Conservation (phyloP, 2,797 vertebrate genomes). For the Phaenicophaeus curvirostris region DNA sequence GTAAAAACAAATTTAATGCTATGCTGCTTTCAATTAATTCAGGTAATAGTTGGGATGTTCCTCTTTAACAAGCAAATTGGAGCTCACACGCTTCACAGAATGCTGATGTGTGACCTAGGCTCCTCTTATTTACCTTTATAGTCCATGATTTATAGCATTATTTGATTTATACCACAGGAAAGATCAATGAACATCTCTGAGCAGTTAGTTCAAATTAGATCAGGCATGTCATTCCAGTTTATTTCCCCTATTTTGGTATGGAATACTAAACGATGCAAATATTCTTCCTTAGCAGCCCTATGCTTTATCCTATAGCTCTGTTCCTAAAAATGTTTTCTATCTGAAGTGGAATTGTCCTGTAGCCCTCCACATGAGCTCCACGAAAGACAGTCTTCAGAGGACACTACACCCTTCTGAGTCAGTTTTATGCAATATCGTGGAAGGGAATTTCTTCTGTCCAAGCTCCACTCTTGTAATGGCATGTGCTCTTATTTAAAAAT, state of each 20-base stretch:
- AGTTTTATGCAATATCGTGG: conserved; percentile 9
- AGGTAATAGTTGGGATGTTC: background rate
- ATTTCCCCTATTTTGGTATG: background rate
- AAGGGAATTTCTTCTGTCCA: background rate
- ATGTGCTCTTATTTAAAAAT: conserved; percentile 52
- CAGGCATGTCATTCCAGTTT: background rate
- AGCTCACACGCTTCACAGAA: background rate
- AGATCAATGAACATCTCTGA: background rate
- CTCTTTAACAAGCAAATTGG: background rate
- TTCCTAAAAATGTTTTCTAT: background rate
- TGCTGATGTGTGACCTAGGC: background rate
- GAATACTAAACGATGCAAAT: background rate
- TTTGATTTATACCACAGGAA: background rate
- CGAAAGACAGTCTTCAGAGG: conserved; percentile 22
- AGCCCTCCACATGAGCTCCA: background rate
- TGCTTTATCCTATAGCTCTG: background rate
- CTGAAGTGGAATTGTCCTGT: conserved; percentile 5
- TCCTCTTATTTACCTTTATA: background rate
- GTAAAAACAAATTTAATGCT: background rate
- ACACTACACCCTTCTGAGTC: conserved; percentile 18
- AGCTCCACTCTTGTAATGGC: conserved; percentile 55
- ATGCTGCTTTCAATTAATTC: background rate
- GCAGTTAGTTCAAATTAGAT: background rate
- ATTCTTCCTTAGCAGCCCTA: background rate
- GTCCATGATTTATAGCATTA: background rate